These are phyloP conservation scores for Microchirus variegatus DNA, from an alignment of 2,797 vertebrate genomes.

Conservation along the genomic window DNA sequence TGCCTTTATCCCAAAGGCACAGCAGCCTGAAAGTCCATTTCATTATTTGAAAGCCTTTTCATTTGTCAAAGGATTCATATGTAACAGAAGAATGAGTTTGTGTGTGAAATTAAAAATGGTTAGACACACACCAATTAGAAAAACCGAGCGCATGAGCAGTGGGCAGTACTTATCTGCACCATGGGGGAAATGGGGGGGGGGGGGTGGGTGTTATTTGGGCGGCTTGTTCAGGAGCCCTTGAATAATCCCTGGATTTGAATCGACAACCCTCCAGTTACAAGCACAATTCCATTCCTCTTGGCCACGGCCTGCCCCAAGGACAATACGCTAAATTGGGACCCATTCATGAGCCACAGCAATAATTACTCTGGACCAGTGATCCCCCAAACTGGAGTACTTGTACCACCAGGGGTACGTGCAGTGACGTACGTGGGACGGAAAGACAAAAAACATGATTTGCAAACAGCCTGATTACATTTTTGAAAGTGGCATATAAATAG, in stretches of 20 bases:
- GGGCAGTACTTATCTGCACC: no score
- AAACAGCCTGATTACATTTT: no score
- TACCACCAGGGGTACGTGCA: not conserved
- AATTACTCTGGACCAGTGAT: conserved; percentile 53
- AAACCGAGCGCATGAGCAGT: no score
- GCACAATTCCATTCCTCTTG: no score
- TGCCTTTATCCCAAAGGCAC: conserved; percentile 48
- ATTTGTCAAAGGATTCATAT: conserved; percentile 46
- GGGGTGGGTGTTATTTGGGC: no score
- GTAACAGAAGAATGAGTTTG: conserved; percentile 54
- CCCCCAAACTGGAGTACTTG: conserved; percentile 30
- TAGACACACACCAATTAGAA: not conserved
- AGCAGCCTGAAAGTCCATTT: conserved; percentile 58
- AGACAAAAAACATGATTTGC: no score
- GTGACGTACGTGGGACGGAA: no score
- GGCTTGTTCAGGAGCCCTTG: no score
- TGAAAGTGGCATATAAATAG: no score
- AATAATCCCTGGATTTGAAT: no score
- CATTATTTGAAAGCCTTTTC: conserved; percentile 60
- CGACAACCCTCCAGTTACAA: no score
- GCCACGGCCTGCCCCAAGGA: conserved; percentile 8
- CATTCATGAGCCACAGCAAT: conserved; percentile 52
- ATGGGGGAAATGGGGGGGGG: no score
- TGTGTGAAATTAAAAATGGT: conserved; percentile 57
- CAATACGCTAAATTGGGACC: conserved; percentile 57